Conservation (phyloP, 2,888 invertebrate genomes). For the Pyrocoelia pectoralis region DNA sequence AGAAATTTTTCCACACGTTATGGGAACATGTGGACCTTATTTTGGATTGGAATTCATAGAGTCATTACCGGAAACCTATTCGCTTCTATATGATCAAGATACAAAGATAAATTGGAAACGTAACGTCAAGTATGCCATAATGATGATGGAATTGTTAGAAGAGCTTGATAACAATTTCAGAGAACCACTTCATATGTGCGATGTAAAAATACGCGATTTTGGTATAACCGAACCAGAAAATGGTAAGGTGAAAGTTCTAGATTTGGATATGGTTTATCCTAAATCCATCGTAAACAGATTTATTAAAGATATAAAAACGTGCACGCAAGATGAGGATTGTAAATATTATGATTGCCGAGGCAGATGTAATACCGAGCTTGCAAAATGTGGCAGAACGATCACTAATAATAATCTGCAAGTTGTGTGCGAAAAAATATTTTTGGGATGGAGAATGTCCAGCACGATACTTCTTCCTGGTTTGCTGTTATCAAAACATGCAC, state of each 20-base stretch:
- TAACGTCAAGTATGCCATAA: slow-evolving; percentile 64
- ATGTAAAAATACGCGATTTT: slow-evolving; percentile 73
- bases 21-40: slow-evolving; percentile 72
- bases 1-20: slow-evolving; percentile 70
- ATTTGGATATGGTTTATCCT: slow-evolving; percentile 70
- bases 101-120: slow-evolving; percentile 66
- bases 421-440: slow-evolving; percentile 70
- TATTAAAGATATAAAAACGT: slow-evolving; percentile 59
- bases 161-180: slow-evolving; percentile 66
- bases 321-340: slow-evolving; percentile 70
- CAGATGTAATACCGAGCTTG: slow-evolving; percentile 63
- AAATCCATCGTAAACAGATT: slow-evolving; percentile 63
- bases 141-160: slow-evolving; percentile 69
- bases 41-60: slow-evolving; percentile 72
- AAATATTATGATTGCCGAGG: slow-evolving; percentile 73
- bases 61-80: slow-evolving; percentile 64
- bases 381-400: slow-evolving; percentile 65
- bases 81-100: slow-evolving; percentile 63
- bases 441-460: slow-evolving; percentile 70
- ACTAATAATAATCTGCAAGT: slow-evolving; percentile 74
- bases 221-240: slow-evolving; percentile 63
- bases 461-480: slow-evolving; percentile 68
- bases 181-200: slow-evolving; percentile 72
- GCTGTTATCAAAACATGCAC: slow-evolving; percentile 67
- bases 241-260: slow-evolving; percentile 66